Evolutionary conservation across 2,888 invertebrate species (phyloP).

Genomic region (Pollenia griseotomentosa): DNA sequence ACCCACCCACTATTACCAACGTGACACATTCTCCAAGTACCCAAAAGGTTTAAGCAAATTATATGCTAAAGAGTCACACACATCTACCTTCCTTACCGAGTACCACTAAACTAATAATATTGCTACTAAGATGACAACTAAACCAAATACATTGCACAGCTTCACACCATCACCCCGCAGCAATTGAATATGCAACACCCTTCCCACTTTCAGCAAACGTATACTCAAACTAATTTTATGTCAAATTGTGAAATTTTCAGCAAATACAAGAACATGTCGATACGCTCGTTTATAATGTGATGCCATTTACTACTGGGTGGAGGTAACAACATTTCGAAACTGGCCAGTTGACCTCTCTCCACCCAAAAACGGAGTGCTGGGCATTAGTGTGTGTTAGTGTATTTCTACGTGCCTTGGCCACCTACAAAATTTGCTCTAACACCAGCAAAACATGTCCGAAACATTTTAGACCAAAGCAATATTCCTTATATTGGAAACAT

Average conservation of each 20-base stretch:
- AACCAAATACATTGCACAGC: constrained; percentile 4
- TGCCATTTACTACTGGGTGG: constrained; percentile 51
- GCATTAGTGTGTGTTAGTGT: constrained; percentile 10
- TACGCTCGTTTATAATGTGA: constrained; percentile 61
- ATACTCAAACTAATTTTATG: constrained; percentile 57
- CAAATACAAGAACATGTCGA: constrained; percentile 64
- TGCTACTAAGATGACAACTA: constrained; percentile 65
- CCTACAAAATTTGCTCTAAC: constrained; percentile 71
- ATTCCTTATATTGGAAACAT: constrained; percentile 72
- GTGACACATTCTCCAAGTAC: constrained; percentile 46
- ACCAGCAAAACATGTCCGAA: constrained; percentile 58
- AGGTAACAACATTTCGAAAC: constrained; percentile 56
- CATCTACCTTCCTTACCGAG: constrained; percentile 17
- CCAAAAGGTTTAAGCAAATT: constrained; percentile 68
- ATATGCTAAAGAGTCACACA: constrained; percentile 48
- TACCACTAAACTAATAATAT: constrained; percentile 70
- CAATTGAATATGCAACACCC: constrained; percentile 8
- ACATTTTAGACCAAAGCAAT: constrained; percentile 59
- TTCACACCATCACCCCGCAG: background rate
- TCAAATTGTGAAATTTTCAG: constrained; percentile 64
- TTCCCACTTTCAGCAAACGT: constrained; percentile 16
- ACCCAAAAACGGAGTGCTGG: background rate
- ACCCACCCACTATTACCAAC: constrained; percentile 15
- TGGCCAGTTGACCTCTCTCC: constrained; percentile 56
- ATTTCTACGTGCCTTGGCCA: constrained; percentile 62